A percentile compares a stretch with the other conserved stretches of the same genome.
Evolutionary conservation across 2,113 vertebrate species (phyloP).

Genomic region (Hipposideros armiger): DNA sequence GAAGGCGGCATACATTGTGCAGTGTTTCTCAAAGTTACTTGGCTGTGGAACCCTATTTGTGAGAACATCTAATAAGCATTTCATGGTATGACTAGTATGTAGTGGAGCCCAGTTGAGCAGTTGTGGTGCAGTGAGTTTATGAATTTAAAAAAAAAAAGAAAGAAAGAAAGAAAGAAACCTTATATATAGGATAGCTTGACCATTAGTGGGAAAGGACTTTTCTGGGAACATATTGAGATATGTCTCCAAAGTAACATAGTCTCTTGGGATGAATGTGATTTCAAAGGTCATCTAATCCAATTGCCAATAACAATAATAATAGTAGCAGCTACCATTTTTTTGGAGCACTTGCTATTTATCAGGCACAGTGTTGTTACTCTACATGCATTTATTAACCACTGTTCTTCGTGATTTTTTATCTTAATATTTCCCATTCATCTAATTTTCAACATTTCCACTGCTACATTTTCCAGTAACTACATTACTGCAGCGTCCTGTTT

Average conservation of each 20-base stretch:
- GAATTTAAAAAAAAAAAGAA: conserved; percentile 13
- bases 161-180: neutral
- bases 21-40: conserved; percentile 19
- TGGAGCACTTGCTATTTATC: neutral
- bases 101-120: neutral
- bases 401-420: conserved; percentile 12
- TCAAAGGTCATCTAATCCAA: conserved; percentile 5
- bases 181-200: conserved; percentile 3
- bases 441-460: neutral
- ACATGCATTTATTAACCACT: conserved; percentile 24
- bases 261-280: conserved; percentile 51
- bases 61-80: conserved; percentile 52
- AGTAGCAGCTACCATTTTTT: neutral
- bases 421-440: neutral
- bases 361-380: conserved; percentile 9
- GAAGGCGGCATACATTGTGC: neutral
- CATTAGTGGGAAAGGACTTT: conserved; percentile 44
- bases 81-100: conserved; percentile 10
- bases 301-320: neutral
- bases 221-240: neutral
- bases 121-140: conserved; percentile 29
- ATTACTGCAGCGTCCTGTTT: neutral
- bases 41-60: conserved; percentile 24
- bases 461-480: neutral
- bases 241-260: conserved; percentile 26